These are phyloP conservation scores for Aricia agestis DNA, from an alignment of 1,140 invertebrate species.

Conservation along the genomic window DNA sequence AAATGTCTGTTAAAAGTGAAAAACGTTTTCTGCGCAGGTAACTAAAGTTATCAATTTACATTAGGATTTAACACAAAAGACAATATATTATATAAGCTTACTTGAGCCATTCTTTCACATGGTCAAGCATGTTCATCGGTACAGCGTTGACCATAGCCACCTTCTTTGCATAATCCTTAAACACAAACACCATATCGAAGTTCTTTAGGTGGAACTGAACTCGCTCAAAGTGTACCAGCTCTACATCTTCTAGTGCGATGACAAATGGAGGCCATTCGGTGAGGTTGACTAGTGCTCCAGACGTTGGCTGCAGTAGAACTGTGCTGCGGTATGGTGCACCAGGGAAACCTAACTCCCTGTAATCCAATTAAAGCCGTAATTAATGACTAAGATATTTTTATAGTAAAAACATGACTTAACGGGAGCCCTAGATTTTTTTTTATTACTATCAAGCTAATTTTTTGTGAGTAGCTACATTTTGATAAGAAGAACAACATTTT, in stretches of 20 bases:
- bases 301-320: slow-evolving; percentile 97
- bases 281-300: slow-evolving; percentile 96
- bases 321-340: slow-evolving; percentile 98
- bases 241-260: slow-evolving; percentile 97
- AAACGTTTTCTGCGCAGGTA: too few relatives aligned
- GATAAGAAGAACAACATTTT: too few relatives aligned
- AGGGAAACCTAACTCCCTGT: slow-evolving; percentile 95
- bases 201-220: slow-evolving; percentile 99
- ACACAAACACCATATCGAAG: slow-evolving; percentile 99
- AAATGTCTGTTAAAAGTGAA: too few relatives aligned
- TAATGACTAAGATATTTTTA: too few relatives aligned
- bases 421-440: too few relatives aligned
- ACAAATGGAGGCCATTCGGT: slow-evolving; percentile 99
- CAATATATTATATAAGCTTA: slow-evolving; percentile 74
- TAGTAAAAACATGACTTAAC: too few relatives aligned
- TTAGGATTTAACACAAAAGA: too few relatives aligned
- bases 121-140: slow-evolving; percentile 98
- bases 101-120: slow-evolving; percentile 99
- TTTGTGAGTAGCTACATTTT: too few relatives aligned
- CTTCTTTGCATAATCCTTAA: slow-evolving; percentile 98
- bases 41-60: too few relatives aligned
- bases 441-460: too few relatives aligned
- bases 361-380: too few relatives aligned
- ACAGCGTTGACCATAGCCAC: slow-evolving; percentile 98
- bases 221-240: slow-evolving; percentile 98